These are phyloP conservation scores for Chrysolophus pictus DNA, from an alignment of 2,797 vertebrate genomes.

Conservation along the genomic window DNA sequence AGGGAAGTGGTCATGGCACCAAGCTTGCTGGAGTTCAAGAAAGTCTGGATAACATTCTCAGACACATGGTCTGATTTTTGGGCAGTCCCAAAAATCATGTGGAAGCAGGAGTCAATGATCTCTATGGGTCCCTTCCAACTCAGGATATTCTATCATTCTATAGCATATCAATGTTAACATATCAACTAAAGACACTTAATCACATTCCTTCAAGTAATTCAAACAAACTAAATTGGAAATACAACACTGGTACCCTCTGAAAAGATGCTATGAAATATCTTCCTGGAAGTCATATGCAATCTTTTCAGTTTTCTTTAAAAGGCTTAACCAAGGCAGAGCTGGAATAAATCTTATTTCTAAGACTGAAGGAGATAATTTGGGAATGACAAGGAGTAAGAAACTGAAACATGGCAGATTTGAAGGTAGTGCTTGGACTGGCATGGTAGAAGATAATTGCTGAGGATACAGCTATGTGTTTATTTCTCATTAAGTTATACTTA, in stretches of 20 bases:
- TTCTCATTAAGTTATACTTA: neutral
- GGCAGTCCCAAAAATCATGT: too few species aligned
- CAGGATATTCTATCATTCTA: too few species aligned
- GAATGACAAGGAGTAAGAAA: constrained; percentile 3
- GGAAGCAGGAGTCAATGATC: too few species aligned
- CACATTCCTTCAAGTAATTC: neutral
- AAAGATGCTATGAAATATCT: neutral
- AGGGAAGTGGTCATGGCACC: too few species aligned
- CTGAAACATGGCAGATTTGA: neutral
- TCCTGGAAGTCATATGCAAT: neutral
- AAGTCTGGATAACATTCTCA: too few species aligned
- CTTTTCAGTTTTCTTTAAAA: constrained; percentile 33
- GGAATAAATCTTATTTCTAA: neutral
- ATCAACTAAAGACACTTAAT: too few species aligned
- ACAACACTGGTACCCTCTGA: neutral
- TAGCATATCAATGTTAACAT: too few species aligned
- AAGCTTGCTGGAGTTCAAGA: too few species aligned
- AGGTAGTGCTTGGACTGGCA: neutral
- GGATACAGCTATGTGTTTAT: neutral
- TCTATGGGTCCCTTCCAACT: too few species aligned
- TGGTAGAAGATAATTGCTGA: neutral
- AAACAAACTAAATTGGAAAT: neutral
- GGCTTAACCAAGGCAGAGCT: neutral
- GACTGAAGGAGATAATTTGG: neutral
- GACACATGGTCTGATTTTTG: too few species aligned